Percentiles rank a stretch among this genome's conserved stretches.
Conservation (phyloP, 2,797 vertebrate genomes). For the Novumbra hubbsi region DNA sequence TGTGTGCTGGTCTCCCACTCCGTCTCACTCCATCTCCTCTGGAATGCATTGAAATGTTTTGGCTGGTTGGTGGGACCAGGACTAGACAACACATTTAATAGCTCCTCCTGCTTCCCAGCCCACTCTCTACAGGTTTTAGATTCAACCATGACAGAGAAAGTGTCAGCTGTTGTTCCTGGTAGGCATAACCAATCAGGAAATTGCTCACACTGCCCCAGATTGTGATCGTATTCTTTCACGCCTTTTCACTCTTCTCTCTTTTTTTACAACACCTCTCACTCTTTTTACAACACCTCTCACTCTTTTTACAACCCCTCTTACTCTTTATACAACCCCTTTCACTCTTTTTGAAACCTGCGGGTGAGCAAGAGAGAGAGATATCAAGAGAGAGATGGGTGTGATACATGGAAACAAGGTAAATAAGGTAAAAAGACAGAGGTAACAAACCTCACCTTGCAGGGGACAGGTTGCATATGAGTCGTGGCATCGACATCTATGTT, state of each 20-base stretch:
- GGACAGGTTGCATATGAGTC: neutral
- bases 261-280: neutral
- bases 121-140: neutral
- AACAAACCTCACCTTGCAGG: neutral
- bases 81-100: slow-evolving; percentile 31
- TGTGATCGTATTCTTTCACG: neutral
- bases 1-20: slow-evolving; percentile 16
- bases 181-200: neutral
- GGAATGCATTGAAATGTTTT: slow-evolving; percentile 7
- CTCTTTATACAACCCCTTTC: neutral
- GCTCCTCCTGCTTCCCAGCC: slow-evolving; percentile 2
- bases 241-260: neutral
- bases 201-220: slow-evolving; percentile 1
- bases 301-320: neutral
- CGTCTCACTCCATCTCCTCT: slow-evolving; percentile 15
- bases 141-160: neutral
- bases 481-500: neutral
- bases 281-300: neutral
- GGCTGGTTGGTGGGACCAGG: neutral
- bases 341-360: neutral
- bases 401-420: neutral
- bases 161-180: slow-evolving; percentile 19
- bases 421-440: too few relatives aligned
- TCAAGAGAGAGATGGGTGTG: neutral
- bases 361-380: neutral